Conservation (phyloP, 2,888 invertebrate genomes). For the Mylabris sibirica region DNA sequence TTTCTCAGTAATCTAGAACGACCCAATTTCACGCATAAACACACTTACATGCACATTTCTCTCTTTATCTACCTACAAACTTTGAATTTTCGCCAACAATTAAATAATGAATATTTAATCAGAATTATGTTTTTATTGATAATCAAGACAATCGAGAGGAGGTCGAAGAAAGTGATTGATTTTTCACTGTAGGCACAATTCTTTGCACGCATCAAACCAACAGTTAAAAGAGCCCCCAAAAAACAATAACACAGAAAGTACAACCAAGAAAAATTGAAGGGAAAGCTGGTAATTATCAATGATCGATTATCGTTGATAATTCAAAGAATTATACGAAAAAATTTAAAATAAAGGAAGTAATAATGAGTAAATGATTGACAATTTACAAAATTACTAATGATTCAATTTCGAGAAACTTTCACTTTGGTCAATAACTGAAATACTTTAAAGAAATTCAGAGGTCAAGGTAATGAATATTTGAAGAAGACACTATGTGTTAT, state of each 20-base stretch:
- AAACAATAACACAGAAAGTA: too few species aligned
- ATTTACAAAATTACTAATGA: neutral
- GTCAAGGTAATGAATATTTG: constrained; percentile 46
- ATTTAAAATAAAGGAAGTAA: neutral
- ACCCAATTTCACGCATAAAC: neutral
- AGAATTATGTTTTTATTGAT: neutral
- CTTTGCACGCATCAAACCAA: neutral
- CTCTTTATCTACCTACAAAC: too few species aligned
- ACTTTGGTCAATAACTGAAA: constrained; percentile 40
- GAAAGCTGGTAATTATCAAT: too few species aligned
- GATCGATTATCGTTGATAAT: neutral
- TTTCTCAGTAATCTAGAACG: neutral
- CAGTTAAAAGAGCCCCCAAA: neutral
- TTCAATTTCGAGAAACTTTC: constrained; percentile 23
- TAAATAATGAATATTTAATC: neutral
- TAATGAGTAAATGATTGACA: neutral
- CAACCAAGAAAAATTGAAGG: neutral
- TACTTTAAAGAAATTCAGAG: constrained; percentile 41
- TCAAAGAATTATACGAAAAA: neutral
- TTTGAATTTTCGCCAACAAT: neutral
- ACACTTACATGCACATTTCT: too few species aligned
- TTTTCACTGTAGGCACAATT: neutral
- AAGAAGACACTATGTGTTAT: constrained; percentile 20
- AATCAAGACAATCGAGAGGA: neutral
- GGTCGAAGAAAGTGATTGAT: constrained; percentile 6